Evolutionary conservation across 2,888 invertebrate genomes (phyloP).

Genomic region (Torymus auratus): DNA sequence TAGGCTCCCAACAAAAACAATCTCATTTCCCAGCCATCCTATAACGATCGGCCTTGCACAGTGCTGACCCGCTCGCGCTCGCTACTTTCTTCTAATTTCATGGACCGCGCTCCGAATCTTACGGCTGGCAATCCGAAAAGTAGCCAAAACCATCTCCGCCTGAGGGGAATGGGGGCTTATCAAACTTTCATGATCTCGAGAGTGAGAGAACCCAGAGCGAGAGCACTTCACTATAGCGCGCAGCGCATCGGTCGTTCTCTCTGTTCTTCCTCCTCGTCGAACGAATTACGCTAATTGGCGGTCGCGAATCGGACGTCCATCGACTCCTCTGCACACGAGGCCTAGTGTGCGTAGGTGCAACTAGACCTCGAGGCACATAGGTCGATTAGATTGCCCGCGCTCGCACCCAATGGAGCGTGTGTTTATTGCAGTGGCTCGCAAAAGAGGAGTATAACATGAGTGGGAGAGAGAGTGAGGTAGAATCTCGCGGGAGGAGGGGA

Average conservation of each 20-base stretch:
- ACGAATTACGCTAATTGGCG: slow-evolving; percentile 45
- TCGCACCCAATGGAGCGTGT: slow-evolving; percentile 64
- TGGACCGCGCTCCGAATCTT: background rate
- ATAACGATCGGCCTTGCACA: too few species aligned
- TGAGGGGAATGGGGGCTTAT: background rate
- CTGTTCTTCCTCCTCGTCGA: background rate
- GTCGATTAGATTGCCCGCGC: slow-evolving; percentile 16
- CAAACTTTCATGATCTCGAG: slow-evolving; percentile 34
- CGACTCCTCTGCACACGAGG: background rate
- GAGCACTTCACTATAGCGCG: background rate
- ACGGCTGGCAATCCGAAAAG: slow-evolving; percentile 14
- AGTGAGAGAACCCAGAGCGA: background rate
- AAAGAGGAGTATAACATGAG: slow-evolving; percentile 24
- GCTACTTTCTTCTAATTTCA: background rate
- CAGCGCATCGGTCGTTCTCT: background rate
- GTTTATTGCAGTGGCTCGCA: slow-evolving; percentile 60
- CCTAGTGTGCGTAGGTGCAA: background rate
- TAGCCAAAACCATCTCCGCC: background rate
- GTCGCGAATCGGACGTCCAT: slow-evolving; percentile 25
- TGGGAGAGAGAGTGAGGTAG: background rate
- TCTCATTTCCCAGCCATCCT: too few species aligned
- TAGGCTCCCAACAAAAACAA: too few species aligned
- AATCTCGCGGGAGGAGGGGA: background rate
- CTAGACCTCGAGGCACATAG: background rate
- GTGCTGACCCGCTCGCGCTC: too few species aligned